A percentile compares a stretch with the other conserved stretches of the same genome.
These are phyloP conservation scores for Plebejus melissa DNA, from an alignment of 2,888 invertebrate genomes.

Conservation along the genomic window DNA sequence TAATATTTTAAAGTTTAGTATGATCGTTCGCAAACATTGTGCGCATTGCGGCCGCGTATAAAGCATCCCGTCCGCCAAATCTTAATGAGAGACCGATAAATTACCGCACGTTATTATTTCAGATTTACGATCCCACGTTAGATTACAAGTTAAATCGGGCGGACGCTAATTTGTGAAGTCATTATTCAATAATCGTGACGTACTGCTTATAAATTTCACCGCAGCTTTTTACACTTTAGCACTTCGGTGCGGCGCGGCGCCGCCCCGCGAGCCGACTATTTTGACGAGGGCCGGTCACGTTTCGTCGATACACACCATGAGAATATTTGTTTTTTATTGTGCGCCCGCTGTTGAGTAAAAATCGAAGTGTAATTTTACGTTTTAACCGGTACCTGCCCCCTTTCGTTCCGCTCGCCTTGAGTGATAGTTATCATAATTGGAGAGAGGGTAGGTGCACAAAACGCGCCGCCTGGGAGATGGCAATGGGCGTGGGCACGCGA, in stretches of 20 bases:
- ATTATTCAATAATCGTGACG: slow-evolving; percentile 76
- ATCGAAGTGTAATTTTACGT: slow-evolving; percentile 78
- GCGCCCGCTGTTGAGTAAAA: slow-evolving; percentile 72
- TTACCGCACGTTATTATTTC: slow-evolving; percentile 41
- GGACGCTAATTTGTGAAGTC: slow-evolving; percentile 65
- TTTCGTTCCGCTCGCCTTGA: slow-evolving; percentile 79
- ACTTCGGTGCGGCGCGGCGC: slow-evolving; percentile 65
- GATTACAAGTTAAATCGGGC: slow-evolving; percentile 52
- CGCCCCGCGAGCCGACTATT: slow-evolving; percentile 75
- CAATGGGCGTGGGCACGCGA: slow-evolving; percentile 61
- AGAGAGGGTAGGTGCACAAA: slow-evolving; percentile 70
- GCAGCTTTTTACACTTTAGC: slow-evolving; percentile 77
- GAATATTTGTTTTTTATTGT: slow-evolving; percentile 79
- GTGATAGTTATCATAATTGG: slow-evolving; percentile 79
- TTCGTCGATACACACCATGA: slow-evolving; percentile 76
- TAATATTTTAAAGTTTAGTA: slow-evolving; percentile 60
- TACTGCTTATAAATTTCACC: slow-evolving; percentile 71
- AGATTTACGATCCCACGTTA: slow-evolving; percentile 42
- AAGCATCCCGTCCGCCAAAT: slow-evolving; percentile 40
- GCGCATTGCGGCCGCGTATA: slow-evolving; percentile 40
- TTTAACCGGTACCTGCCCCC: slow-evolving; percentile 76
- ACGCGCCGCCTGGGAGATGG: slow-evolving; percentile 57
- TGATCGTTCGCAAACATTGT: slow-evolving; percentile 39
- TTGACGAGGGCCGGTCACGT: slow-evolving; percentile 79
- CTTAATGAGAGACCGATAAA: slow-evolving; percentile 41